Evolutionary conservation across 23 tunicate species (phyloP).

Genomic region (Clavelina lepadiformis): DNA sequence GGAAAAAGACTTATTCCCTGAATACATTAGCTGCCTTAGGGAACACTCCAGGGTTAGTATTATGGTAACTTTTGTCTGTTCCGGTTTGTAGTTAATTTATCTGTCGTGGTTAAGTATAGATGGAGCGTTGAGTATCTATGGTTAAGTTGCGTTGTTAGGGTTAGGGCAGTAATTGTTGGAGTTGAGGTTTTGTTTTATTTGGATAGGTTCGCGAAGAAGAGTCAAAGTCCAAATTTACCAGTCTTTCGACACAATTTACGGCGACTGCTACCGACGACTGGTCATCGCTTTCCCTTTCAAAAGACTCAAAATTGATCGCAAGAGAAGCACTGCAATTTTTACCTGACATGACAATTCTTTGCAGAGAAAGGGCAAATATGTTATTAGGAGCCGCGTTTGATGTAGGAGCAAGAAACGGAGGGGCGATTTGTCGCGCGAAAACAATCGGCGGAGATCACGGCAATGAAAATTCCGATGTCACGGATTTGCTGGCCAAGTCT

Average conservation of each 20-base stretch:
- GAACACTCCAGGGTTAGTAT: neutral
- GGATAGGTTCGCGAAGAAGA: no score
- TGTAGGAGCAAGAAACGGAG: slow-evolving; percentile 25
- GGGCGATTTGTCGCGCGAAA: slow-evolving; percentile 25
- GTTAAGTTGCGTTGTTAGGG: no score
- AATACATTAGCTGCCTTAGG: slow-evolving; percentile 35
- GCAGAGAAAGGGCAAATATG: slow-evolving; percentile 54
- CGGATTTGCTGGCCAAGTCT: slow-evolving; percentile 27
- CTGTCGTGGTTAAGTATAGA: no score
- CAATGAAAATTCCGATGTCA: slow-evolving; percentile 9
- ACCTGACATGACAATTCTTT: slow-evolving; percentile 61
- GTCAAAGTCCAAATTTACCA: no score
- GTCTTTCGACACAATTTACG: no score
- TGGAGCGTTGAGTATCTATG: no score
- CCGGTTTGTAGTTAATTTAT: no score
- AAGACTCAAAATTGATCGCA: slow-evolving; percentile 17
- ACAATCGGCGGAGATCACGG: slow-evolving; percentile 10
- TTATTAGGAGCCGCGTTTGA: slow-evolving; percentile 59
- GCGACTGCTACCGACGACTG: neutral
- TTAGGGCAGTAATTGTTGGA: no score
- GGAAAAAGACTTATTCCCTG: slow-evolving; percentile 14
- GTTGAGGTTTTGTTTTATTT: no score
- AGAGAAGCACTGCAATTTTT: slow-evolving; percentile 42
- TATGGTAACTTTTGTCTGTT: no score
- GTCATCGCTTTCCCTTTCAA: neutral